A percentile compares a stretch with the other conserved stretches of the same genome.
Conservation (phyloP, 2,113 vertebrate genomes). For the Dermatemys mawii region DNA sequence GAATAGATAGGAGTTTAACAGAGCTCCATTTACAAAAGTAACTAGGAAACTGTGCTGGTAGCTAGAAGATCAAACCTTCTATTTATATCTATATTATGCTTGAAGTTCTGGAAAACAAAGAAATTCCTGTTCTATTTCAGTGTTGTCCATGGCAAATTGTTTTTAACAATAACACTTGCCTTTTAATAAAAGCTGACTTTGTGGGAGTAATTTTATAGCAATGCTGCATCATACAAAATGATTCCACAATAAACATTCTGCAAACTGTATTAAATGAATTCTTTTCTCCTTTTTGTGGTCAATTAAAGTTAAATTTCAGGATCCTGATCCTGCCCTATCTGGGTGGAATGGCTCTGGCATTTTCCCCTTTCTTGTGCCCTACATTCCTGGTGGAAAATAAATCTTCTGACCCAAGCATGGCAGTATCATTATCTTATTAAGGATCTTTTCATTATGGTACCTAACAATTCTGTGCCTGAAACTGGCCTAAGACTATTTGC, state of each 20-base stretch:
- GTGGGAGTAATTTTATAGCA: neutral
- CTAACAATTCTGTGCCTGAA: neutral
- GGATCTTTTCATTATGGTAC: neutral
- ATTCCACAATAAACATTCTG: conserved; percentile 30
- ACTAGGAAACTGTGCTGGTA: conserved; percentile 63
- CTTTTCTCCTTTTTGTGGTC: conserved; percentile 9
- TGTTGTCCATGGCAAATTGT: conserved; percentile 24
- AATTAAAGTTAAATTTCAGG: conserved; percentile 53
- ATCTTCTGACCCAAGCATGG: neutral
- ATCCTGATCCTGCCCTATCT: conserved; percentile 37
- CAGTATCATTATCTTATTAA: neutral
- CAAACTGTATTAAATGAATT: conserved; percentile 49
- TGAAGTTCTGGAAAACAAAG: conserved; percentile 65
- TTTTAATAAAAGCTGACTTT: conserved; percentile 32
- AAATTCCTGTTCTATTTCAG: conserved; percentile 36
- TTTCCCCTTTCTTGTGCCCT: neutral
- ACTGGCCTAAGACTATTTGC: neutral
- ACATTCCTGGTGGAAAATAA: neutral
- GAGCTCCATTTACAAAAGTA: conserved; percentile 66
- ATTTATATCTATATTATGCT: conserved; percentile 59
- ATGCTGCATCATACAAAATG: neutral
- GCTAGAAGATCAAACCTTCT: conserved; percentile 68
- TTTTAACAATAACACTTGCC: conserved; percentile 10
- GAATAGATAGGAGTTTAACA: conserved; percentile 52
- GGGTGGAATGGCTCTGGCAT: neutral